Base-by-base conservation (phyloP, 2,888 invertebrate genomes). In the Heteromurus nitidus region DNA sequence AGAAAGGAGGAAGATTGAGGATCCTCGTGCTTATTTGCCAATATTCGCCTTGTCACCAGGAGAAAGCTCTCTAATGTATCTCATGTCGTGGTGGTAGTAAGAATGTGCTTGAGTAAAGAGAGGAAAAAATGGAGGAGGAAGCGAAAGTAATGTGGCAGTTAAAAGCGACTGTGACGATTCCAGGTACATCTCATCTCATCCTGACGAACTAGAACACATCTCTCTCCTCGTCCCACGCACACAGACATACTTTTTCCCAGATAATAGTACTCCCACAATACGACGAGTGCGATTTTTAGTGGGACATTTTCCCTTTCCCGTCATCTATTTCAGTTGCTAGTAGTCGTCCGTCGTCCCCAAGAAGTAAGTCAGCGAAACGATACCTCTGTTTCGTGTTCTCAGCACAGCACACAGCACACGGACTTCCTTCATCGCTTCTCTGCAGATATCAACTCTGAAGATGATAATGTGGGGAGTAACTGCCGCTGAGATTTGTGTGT, bases 81-180 rank as follows among this genome's bases (percentile, higher is more conserved):
- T 36, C 13, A 50, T 44, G 50, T 68, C 67, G 20, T 36, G 22
- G 3, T 69, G 16, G n/a, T 36, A 47, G n/a, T 47, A 47, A n/a
- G 7, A 47, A 47, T 47, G n/a, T 47, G 36, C 11, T n/a, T 11
- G 47, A 16, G 47, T 36, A 13, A 11, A 62, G 31, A n/a, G 36
- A 47, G 53, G 65, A 44, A 74, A n/a, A n/a, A 65, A 36, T 74
- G 65, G 53, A 65, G 44, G 74, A 50, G 24, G 30, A 74, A 65
- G 65, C 53, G 74, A 42, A 74, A 74, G 65, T 74, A 65, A 65
- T 74, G 74, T 64, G 65, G 53, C 53, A 55, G 65, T 7, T 65
- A 65, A 74, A 74, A 74, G 73, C 26, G 18, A 60, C 58, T 70
- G 55, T 50, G 73, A 50, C 22, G 58, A 62, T 47, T 47, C 50